phyloP scores from a whole-genome alignment of 2,113 vertebrate genomes.

The Camelus bactrianus region DNA sequence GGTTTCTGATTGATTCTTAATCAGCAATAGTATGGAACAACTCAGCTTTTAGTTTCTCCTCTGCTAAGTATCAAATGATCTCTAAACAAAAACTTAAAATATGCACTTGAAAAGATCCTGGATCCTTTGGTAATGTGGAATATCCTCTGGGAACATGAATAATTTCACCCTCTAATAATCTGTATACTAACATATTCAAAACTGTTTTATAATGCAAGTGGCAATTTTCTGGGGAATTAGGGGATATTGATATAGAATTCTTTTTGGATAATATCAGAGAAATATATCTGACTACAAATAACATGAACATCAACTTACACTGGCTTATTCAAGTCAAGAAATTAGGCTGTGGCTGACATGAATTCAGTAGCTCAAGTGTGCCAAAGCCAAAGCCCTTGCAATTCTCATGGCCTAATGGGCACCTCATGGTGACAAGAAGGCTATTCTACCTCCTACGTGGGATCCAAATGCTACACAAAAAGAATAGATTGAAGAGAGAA shows the following conservation, averaged over 20 bases:
- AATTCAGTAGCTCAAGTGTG: not conserved
- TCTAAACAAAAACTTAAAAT: conserved; percentile 43
- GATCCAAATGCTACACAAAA: not conserved
- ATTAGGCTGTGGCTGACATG: not conserved
- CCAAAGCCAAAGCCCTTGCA: not conserved
- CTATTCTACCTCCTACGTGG: not conserved
- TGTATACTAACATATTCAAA: not conserved
- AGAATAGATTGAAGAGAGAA: not conserved
- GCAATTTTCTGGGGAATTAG: conserved; percentile 8
- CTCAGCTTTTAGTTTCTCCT: conserved; percentile 1
- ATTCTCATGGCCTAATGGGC: not conserved
- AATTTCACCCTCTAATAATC: conserved; percentile 38
- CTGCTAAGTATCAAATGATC: conserved; percentile 45
- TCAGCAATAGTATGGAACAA: not conserved
- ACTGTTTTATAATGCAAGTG: conserved; percentile 18
- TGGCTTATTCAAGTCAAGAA: not conserved
- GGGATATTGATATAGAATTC: not conserved
- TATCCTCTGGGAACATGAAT: not conserved
- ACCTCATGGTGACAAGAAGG: not conserved
- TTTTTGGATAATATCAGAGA: not conserved
- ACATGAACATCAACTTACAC: not conserved
- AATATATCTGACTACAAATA: not conserved
- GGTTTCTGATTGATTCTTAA: conserved; percentile 42
- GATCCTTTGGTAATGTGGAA: conserved; percentile 12
- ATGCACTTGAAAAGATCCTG: not conserved